phyloP scores from a whole-genome alignment of 2,888 invertebrate species.

The Pseudanteris insignis region DNA sequence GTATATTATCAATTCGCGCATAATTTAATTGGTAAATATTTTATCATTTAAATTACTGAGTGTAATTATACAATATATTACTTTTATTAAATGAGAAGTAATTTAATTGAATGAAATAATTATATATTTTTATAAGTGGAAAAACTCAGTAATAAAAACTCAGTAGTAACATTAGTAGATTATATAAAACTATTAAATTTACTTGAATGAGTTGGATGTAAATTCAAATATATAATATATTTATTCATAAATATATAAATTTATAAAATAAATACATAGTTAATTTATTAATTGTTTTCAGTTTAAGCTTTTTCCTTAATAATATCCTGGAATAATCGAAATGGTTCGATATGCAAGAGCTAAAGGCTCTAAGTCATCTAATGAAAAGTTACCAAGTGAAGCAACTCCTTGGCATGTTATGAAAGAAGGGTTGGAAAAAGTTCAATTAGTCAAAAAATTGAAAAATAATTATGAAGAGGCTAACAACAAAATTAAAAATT shows the following conservation, averaged over 20 bases:
- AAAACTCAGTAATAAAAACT: background rate
- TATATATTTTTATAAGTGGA: no score
- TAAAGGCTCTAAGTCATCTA: slow-evolving; percentile 79
- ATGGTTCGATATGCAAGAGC: slow-evolving; percentile 83
- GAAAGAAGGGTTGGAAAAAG: slow-evolving; percentile 71
- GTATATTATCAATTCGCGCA: no score
- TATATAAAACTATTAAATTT: no score
- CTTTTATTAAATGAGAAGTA: no score
- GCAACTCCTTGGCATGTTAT: slow-evolving; percentile 79
- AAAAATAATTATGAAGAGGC: slow-evolving; percentile 52
- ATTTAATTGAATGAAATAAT: no score
- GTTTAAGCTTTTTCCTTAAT: no score
- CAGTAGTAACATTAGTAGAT: no score
- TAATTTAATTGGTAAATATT: no score
- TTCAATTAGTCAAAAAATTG: slow-evolving; percentile 37
- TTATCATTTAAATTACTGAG: no score
- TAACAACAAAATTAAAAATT: no score
- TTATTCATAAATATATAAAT: background rate
- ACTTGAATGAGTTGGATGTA: background rate
- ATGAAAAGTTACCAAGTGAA: slow-evolving; percentile 75
- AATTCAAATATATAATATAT: background rate
- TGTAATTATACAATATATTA: no score
- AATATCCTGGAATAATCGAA: slow-evolving; percentile 33
- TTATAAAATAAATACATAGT: background rate
- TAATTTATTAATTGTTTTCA: no score